A percentile compares a stretch with the other conserved stretches of the same genome.
These are phyloP conservation scores for Umimayanthus kanabou DNA, from an alignment of 92 coral and sea anemone genomes.

Conservation along the genomic window DNA sequence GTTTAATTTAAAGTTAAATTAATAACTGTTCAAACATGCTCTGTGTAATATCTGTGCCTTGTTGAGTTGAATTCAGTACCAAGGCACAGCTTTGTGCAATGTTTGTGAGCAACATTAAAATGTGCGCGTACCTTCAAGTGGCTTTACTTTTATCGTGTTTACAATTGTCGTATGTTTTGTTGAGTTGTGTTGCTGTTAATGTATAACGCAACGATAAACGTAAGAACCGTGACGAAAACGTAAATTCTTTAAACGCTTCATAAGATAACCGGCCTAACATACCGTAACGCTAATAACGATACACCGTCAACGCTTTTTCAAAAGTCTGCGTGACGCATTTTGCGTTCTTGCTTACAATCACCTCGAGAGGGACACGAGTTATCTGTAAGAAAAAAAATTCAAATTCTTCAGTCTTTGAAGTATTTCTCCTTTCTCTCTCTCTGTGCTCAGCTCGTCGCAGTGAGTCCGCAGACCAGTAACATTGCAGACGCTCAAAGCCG, in stretches of 20 bases:
- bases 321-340: not conserved
- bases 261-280: not conserved
- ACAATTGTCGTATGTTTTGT: not conserved
- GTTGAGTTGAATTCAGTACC: not conserved
- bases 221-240: not conserved
- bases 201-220: not conserved
- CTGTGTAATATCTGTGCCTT: not conserved
- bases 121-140: no score
- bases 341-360: not conserved
- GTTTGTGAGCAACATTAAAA: no score
- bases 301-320: not conserved
- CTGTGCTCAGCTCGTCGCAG: conserved; percentile 41
- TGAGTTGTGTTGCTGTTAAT: not conserved
- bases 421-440: conserved; percentile 20
- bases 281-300: not conserved
- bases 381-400: not conserved
- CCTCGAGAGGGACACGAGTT: not conserved
- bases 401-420: conserved; percentile 10
- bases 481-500: conserved; percentile 40
- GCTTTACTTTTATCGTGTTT: not conserved
- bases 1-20: no score
- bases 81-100: no score
- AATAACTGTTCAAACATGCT: not conserved
- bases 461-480: conserved; percentile 41
- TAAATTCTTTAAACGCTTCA: not conserved